phyloP scores from a whole-genome alignment of 2,888 invertebrate genomes.

The Drosophila acutilabella region DNA sequence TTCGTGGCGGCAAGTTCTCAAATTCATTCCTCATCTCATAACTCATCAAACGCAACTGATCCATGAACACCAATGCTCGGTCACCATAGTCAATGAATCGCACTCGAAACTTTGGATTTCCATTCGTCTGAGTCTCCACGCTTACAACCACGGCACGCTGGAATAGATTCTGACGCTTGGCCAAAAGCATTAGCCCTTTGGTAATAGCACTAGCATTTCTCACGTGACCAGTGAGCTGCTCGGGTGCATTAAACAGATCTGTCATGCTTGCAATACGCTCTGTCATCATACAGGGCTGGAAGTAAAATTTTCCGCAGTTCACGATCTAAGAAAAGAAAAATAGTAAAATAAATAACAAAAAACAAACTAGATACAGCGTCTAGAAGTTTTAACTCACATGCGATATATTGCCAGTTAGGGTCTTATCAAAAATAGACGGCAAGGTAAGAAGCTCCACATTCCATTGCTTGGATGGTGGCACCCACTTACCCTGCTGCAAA shows the following conservation, averaged over 20 bases:
- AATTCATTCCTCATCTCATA: slow-evolving; percentile 68
- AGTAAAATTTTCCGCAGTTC: slow-evolving; percentile 80
- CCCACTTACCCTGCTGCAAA: slow-evolving; percentile 74
- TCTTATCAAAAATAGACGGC: slow-evolving; percentile 87
- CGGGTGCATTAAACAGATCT: slow-evolving; percentile 82
- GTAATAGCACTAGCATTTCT: slow-evolving; percentile 74
- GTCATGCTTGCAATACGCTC: slow-evolving; percentile 83
- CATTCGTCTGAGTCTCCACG: slow-evolving; percentile 73
- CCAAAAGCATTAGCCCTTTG: slow-evolving; percentile 87
- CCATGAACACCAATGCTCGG: slow-evolving; percentile 85
- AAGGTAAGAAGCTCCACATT: slow-evolving; percentile 87
- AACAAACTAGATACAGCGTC: too few relatives aligned
- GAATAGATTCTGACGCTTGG: slow-evolving; percentile 86
- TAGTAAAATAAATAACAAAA: too few relatives aligned
- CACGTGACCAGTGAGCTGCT: slow-evolving; percentile 67
- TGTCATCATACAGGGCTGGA: slow-evolving; percentile 79
- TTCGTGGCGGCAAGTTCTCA: slow-evolving; percentile 86
- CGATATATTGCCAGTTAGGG: slow-evolving; percentile 85
- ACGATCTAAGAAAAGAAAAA: slow-evolving; percentile 4
- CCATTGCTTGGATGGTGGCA: slow-evolving; percentile 67
- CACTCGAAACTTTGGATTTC: slow-evolving; percentile 86
- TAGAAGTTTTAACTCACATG: slow-evolving; percentile 85
- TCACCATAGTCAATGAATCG: slow-evolving; percentile 93
- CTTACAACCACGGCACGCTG: slow-evolving; percentile 87
- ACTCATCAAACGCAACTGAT: slow-evolving; percentile 85